Base-by-base conservation (phyloP, 2,113 vertebrate genomes). In the Camelus bactrianus region DNA sequence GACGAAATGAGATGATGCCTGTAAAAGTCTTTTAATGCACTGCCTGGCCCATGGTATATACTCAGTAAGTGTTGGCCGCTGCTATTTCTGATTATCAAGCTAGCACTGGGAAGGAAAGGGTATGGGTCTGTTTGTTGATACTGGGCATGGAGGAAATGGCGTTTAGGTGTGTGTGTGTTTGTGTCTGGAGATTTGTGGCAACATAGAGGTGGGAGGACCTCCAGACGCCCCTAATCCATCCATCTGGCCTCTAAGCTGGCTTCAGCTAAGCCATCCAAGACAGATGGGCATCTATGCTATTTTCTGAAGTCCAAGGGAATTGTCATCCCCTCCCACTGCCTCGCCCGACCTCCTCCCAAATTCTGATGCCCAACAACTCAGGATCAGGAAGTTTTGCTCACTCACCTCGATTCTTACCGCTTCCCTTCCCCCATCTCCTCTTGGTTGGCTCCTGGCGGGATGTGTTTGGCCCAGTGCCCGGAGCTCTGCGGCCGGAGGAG, bases 171-270 rank as follows among this genome's bases (percentile, higher is more conserved):
- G 48, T 56, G 0, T 69, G 76, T 76, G 62, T 48, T n/a, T 92
- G 26, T 64, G 73, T 64, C 94, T 94, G 85, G 75, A 52, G 84
- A 92, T 32, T 54, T 14, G 35, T 54, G 82, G 70, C 46, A 84
- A 79, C 10, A 60, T 1, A 24, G 58, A 38, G 77, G 35, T 14
- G 0, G 58, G 75, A 82, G 46, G 52, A 28, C 73, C 76, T 86
- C 65, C 60, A 52, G 62, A 60, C 16, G 17, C 58, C 86, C 7
- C 73, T 93, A 64, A 50, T 62, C 42, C 56, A 19, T 48, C 79
- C 92, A 80, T 97, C 95, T 91, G 92, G 72, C 77, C 95, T 81
- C 89, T 75, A 93, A 96, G 84, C 90, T 85, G 92, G 84, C 84
- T 87, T 77, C 15, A 0, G 30, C 76, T 94, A 82, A 95, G 93